phyloP scores from a whole-genome alignment of 2,888 invertebrate genomes.

The Dynastes maya region DNA sequence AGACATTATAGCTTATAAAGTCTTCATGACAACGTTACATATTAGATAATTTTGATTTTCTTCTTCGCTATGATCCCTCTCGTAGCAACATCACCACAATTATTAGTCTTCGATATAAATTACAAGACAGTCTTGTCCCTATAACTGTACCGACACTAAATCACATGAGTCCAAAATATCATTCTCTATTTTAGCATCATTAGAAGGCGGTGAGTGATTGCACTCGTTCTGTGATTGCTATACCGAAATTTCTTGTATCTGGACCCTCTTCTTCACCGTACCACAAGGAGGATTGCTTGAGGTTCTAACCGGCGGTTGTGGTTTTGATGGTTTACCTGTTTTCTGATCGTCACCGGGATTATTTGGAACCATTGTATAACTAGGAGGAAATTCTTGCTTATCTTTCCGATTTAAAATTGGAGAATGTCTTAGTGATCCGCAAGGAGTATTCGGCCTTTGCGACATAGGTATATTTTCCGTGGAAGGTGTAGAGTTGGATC shows the following conservation, averaged over 20 bases:
- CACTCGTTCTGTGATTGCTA: slow-evolving; percentile 71
- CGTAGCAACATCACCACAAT: slow-evolving; percentile 9
- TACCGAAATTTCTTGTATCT: slow-evolving; percentile 87
- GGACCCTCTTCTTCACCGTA: slow-evolving; percentile 84
- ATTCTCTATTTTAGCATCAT: slow-evolving; percentile 63
- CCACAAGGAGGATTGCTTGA: slow-evolving; percentile 70
- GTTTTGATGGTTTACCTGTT: slow-evolving; percentile 64
- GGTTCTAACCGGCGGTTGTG: slow-evolving; percentile 68
- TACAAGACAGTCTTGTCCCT: slow-evolving; percentile 62
- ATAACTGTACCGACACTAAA: slow-evolving; percentile 68
- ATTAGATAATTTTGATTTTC: slow-evolving; percentile 2
- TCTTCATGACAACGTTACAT: no score
- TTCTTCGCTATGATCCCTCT: neutral
- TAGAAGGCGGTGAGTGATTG: slow-evolving; percentile 55
- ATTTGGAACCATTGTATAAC: slow-evolving; percentile 71
- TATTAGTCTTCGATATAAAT: slow-evolving; percentile 60
- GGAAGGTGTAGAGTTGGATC: slow-evolving; percentile 66
- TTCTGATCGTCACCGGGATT: slow-evolving; percentile 64
- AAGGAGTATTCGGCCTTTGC: slow-evolving; percentile 69
- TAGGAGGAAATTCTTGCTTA: slow-evolving; percentile 70
- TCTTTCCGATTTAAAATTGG: slow-evolving; percentile 65
- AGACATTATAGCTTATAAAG: neutral
- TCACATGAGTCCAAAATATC: slow-evolving; percentile 65
- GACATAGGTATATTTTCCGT: slow-evolving; percentile 69
- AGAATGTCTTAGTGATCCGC: slow-evolving; percentile 67